Conservation (phyloP, 2,888 invertebrate genomes). For the Microplitis deprimator region DNA sequence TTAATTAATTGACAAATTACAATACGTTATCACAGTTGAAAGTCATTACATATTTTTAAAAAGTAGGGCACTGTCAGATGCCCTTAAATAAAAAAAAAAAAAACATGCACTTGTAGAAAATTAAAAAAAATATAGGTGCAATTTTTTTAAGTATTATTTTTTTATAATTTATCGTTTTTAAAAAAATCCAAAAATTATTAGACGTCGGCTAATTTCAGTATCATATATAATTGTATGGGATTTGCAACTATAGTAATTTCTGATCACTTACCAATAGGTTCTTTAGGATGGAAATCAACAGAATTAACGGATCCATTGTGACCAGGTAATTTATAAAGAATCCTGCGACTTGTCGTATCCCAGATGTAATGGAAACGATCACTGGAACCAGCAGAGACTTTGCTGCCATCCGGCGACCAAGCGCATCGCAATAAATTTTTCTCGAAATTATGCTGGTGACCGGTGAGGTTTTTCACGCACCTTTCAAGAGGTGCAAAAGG, state of each 20-base stretch:
- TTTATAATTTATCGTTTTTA: no score
- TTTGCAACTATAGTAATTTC: neutral
- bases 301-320: conserved; percentile 98
- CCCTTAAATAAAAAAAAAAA: no score
- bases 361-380: conserved; percentile 97
- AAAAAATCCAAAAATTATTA: no score
- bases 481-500: conserved; percentile 95
- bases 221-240: no score
- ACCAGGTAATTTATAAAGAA: conserved; percentile 96
- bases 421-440: conserved; percentile 94
- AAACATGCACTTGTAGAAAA: no score
- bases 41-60: no score
- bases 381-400: conserved; percentile 92
- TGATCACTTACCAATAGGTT: conserved; percentile 81
- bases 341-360: conserved; percentile 93
- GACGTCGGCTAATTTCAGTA: no score
- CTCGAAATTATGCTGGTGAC: conserved; percentile 98
- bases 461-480: conserved; percentile 91
- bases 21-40: no score
- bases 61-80: no score
- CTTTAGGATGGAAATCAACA: conserved; percentile 93
- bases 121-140: no score
- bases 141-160: no score
- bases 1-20: no score
- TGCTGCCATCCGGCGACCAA: conserved; percentile 95